Evolutionary conservation across 2,888 invertebrate genomes (phyloP).

Genomic region (Pollenia griseotomentosa): DNA sequence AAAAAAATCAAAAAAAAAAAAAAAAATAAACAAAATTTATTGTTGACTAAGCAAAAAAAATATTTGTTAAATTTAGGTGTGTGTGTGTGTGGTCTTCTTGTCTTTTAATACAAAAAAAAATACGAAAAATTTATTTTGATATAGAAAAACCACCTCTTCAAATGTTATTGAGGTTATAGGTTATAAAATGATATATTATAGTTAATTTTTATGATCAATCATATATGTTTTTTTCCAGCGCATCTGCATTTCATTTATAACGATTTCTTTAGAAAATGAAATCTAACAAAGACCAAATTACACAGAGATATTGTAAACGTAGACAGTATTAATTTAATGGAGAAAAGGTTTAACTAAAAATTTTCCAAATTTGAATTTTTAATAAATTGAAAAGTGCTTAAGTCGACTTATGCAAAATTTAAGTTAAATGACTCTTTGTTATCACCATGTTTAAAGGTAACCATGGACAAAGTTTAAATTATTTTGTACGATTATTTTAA

Average conservation of each 20-base stretch:
- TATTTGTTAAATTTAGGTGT: conserved; percentile 31
- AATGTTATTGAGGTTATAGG: conserved; percentile 45
- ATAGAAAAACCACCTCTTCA: conserved; percentile 32
- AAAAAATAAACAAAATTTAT: conserved; percentile 9
- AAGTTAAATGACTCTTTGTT: too few species aligned
- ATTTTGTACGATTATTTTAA: too few species aligned
- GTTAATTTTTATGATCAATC: conserved; percentile 50
- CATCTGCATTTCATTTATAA: conserved; percentile 51
- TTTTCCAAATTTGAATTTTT: neutral
- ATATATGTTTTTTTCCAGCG: neutral
- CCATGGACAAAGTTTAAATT: too few species aligned
- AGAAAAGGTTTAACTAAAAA: neutral
- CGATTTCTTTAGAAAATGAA: conserved; percentile 41
- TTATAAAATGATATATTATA: conserved; percentile 63
- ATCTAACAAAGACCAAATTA: neutral
- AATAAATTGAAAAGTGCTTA: neutral
- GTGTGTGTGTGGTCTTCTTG: conserved; percentile 55
- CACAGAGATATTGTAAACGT: neutral
- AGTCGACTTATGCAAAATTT: neutral
- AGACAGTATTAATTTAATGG: neutral
- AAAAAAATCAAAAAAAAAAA: neutral
- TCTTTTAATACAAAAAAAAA: conserved; percentile 20
- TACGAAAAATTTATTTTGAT: conserved; percentile 49
- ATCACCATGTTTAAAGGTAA: too few species aligned
- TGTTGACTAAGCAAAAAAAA: conserved; percentile 22